These are phyloP conservation scores for Ophiodon elongatus DNA, from an alignment of 2,113 vertebrate genomes.

Conservation along the genomic window DNA sequence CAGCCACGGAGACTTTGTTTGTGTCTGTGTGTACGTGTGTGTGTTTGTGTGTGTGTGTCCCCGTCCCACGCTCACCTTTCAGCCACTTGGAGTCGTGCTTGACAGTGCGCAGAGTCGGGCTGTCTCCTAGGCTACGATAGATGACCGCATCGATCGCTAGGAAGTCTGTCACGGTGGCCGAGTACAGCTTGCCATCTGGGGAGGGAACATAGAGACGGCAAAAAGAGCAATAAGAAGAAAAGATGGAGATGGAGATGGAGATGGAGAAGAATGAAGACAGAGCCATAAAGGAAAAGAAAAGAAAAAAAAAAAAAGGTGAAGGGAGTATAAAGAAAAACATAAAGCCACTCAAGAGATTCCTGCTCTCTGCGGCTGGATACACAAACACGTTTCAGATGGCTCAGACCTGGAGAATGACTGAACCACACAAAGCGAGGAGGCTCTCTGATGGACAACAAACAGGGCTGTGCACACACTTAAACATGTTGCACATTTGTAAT, in stretches of 20 bases:
- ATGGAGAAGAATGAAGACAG: slow-evolving; percentile 19
- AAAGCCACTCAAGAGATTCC: slow-evolving; percentile 46
- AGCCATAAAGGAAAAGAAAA: slow-evolving; percentile 23
- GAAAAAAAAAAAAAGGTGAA: background rate
- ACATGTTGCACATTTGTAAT: slow-evolving; percentile 60
- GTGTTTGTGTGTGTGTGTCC: background rate
- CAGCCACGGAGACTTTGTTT: slow-evolving; percentile 6
- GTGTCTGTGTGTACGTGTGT: background rate
- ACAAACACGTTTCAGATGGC: slow-evolving; percentile 56
- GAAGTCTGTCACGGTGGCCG: slow-evolving; percentile 98
- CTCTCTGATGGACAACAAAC: slow-evolving; percentile 60
- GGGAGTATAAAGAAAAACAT: slow-evolving; percentile 39
- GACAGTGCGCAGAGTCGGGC: slow-evolving; percentile 96
- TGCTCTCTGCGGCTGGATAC: slow-evolving; percentile 43
- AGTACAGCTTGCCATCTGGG: slow-evolving; percentile 97
- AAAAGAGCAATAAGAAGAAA: slow-evolving; percentile 46
- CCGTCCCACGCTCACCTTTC: slow-evolving; percentile 90
- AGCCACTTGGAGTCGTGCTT: slow-evolving; percentile 99
- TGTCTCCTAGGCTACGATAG: slow-evolving; percentile 98
- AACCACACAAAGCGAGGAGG: slow-evolving; percentile 43
- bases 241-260: slow-evolving; percentile 37
- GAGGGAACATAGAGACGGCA: slow-evolving; percentile 43
- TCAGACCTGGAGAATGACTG: slow-evolving; percentile 45
- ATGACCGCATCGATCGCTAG: slow-evolving; percentile 98
- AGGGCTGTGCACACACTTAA: slow-evolving; percentile 40